A percentile compares a stretch with the other conserved stretches of the same genome.
Evolutionary conservation across 2,797 vertebrate genomes (phyloP).

Genomic region (Prunella strophiata): DNA sequence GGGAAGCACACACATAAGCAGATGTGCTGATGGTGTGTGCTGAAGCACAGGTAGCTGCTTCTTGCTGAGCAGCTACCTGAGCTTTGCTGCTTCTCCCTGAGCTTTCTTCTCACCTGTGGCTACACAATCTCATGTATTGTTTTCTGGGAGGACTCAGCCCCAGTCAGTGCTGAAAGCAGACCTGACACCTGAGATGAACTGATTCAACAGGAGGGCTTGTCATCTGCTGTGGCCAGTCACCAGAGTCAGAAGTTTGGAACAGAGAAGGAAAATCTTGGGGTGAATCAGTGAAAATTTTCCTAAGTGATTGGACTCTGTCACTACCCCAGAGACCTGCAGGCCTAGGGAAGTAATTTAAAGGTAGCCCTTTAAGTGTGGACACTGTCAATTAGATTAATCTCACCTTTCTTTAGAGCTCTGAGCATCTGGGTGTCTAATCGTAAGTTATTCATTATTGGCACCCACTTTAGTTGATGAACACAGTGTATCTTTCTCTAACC

Average conservation of each 20-base stretch:
- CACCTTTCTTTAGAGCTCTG: not conserved
- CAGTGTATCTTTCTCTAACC: not conserved
- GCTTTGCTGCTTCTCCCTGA: not conserved
- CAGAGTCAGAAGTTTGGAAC: not conserved
- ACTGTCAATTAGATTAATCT: not conserved
- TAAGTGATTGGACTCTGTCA: not conserved
- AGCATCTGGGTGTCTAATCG: not conserved
- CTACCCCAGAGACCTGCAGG: not conserved
- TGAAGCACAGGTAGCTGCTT: not conserved
- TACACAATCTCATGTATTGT: rapidly evolving
- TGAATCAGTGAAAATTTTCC: not conserved
- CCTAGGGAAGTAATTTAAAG: not conserved
- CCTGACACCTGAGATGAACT: not conserved
- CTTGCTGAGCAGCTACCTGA: too few species aligned
- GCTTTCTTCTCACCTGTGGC: not conserved
- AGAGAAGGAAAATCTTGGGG: not conserved
- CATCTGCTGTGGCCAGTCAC: rapidly evolving
- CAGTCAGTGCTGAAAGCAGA: not conserved
- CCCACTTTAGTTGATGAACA: not conserved
- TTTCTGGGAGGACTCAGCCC: not conserved
- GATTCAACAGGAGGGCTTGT: rapidly evolving
- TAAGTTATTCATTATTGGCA: not conserved
- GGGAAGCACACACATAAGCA: not conserved
- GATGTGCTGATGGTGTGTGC: not conserved
- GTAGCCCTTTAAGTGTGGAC: not conserved